These are phyloP conservation scores for Ophioninae sp. DNA, from an alignment of 2,888 invertebrate species.

Conservation along the genomic window DNA sequence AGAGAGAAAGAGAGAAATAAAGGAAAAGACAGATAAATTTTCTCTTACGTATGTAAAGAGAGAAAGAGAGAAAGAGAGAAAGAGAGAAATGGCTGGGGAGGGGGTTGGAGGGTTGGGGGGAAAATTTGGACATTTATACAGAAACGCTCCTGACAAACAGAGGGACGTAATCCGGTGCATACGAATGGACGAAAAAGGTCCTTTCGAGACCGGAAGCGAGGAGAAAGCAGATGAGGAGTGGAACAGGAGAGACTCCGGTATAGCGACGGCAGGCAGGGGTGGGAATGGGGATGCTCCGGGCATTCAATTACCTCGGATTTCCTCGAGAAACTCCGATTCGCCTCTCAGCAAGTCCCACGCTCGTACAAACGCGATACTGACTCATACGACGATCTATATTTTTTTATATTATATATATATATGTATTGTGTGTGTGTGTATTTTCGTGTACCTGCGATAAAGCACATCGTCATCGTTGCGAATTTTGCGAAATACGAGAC, in stretches of 20 bases:
- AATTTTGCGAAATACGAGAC: constrained; percentile 17
- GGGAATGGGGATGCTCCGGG: constrained; percentile 54
- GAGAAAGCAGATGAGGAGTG: constrained; percentile 44
- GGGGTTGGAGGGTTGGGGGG: constrained; percentile 27
- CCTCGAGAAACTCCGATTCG: constrained; percentile 77
- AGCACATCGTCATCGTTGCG: constrained; percentile 64
- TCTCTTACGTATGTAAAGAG: constrained; percentile 19
- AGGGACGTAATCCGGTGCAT: constrained; percentile 20
- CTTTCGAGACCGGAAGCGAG: not conserved
- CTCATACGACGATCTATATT: too few species aligned
- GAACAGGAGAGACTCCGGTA: constrained; percentile 63
- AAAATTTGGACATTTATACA: constrained; percentile 21
- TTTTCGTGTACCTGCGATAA: constrained; percentile 14
- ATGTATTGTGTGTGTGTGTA: not conserved
- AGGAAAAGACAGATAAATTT: constrained; percentile 14
- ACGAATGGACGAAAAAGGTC: not conserved
- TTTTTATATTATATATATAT: not conserved
- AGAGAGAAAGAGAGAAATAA: constrained; percentile 46
- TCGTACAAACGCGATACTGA: not conserved
- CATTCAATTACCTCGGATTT: constrained; percentile 80
- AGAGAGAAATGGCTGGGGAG: constrained; percentile 43
- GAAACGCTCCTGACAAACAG: constrained; percentile 23
- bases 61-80: constrained; percentile 49
- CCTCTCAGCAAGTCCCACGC: constrained; percentile 62
- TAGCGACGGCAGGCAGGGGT: constrained; percentile 63